These are phyloP conservation scores for Cyclargus thomasi DNA, from an alignment of 1,140 invertebrate species.

Conservation along the genomic window DNA sequence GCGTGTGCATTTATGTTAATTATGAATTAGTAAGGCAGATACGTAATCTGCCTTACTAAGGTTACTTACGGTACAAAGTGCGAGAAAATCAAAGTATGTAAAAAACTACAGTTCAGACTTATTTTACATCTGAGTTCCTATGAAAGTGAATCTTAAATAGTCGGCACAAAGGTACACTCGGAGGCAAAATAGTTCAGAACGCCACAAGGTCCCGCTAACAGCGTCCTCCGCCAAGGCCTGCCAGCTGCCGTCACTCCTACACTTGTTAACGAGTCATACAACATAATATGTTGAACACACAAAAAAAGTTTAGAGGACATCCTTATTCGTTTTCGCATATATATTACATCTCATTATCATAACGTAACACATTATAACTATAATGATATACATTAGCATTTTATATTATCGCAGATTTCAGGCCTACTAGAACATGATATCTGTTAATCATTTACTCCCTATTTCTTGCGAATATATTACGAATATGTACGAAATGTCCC, in stretches of 20 bases:
- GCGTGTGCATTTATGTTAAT: neutral
- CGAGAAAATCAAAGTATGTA: constrained; percentile 5
- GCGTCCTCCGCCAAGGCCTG: constrained; percentile 63
- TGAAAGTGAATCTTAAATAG: no score
- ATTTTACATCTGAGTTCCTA: no score
- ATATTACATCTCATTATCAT: constrained; percentile 10
- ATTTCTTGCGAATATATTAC: no score
- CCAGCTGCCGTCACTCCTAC: constrained; percentile 59
- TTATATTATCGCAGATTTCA: neutral
- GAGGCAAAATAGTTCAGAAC: neutral
- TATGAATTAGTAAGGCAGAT: neutral
- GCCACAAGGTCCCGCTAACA: constrained; percentile 59
- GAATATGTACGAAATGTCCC: no score
- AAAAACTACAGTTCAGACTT: neutral
- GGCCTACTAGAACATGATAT: neutral
- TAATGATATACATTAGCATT: neutral
- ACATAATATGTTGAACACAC: constrained; percentile 20
- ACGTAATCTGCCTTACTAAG: no score
- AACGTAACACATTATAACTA: neutral
- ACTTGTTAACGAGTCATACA: constrained; percentile 44
- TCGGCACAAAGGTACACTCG: no score
- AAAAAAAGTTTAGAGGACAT: constrained; percentile 12
- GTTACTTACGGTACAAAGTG: constrained; percentile 8
- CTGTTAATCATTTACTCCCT: neutral
- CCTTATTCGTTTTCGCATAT: constrained; percentile 11